Evolutionary conservation across 2,113 vertebrate species (phyloP).

Genomic region (Cololabis saira): DNA sequence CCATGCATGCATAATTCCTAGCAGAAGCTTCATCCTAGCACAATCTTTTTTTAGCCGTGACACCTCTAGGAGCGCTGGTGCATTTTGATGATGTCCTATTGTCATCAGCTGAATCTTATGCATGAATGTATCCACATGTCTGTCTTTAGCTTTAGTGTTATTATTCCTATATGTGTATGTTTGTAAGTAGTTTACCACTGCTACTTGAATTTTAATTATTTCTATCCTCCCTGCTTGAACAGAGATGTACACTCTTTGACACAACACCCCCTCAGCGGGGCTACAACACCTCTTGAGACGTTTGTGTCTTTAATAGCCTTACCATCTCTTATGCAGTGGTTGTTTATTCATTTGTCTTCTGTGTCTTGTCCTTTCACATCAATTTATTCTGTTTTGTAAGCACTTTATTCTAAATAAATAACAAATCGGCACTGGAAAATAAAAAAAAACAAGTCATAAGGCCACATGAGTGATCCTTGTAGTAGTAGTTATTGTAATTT

Average conservation of each 20-base stretch:
- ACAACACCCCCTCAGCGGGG: too few relatives aligned
- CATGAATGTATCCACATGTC: neutral
- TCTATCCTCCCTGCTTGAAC: too few relatives aligned
- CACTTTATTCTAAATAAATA: too few relatives aligned
- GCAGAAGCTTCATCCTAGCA: constrained; percentile 12
- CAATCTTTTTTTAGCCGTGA: constrained; percentile 12
- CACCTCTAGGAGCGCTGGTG: constrained; percentile 5
- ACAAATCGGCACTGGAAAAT: neutral
- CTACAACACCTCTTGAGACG: too few relatives aligned
- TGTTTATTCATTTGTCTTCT: too few relatives aligned
- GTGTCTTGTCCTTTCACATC: too few relatives aligned
- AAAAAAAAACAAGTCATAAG: constrained; percentile 17
- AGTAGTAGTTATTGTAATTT: constrained; percentile 14
- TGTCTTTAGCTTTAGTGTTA: neutral
- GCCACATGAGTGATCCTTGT: constrained; percentile 11
- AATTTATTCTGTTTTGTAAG: too few relatives aligned
- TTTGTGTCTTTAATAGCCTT: too few relatives aligned
- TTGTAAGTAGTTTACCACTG: too few relatives aligned
- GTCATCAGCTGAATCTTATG: constrained; percentile 7
- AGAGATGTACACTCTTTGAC: too few relatives aligned
- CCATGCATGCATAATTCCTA: constrained; percentile 24
- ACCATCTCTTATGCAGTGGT: too few relatives aligned
- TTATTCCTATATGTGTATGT: neutral
- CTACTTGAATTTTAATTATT: neutral
- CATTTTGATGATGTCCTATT: constrained; percentile 1